Evolutionary conservation across 2,888 invertebrate species (phyloP).

Genomic region (Caenorhabditis uteleia): DNA sequence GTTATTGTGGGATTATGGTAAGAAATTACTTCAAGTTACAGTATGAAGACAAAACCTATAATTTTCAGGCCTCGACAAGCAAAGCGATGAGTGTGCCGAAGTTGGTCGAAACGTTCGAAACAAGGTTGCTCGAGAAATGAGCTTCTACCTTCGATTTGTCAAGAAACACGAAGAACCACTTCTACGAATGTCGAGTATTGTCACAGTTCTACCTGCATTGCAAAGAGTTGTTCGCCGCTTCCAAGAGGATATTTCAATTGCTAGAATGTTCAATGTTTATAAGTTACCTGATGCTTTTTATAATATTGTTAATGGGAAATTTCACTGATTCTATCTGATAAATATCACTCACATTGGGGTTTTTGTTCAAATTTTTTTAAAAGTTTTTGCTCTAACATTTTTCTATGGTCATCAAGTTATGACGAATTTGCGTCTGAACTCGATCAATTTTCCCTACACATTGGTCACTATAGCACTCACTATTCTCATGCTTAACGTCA

Average conservation of each 20-base stretch:
- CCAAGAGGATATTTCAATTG: constrained; percentile 29
- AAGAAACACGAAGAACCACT: constrained; percentile 19
- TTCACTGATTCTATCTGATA: constrained; percentile 3
- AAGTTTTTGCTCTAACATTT: no score
- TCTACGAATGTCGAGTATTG: constrained; percentile 11
- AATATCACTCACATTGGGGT: no score
- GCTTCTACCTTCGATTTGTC: constrained; percentile 10
- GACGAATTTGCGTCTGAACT: no score
- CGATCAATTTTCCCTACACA: no score
- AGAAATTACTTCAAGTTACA: no score
- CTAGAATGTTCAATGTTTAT: constrained; percentile 27
- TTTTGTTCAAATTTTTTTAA: no score
- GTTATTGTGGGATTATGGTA: constrained; percentile 32
- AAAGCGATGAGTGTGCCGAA: constrained; percentile 17
- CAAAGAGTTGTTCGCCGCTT: constrained; percentile 24
- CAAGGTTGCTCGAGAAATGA: constrained; percentile 20
- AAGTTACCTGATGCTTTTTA: constrained; percentile 18
- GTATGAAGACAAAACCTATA: not conserved
- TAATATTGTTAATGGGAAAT: constrained; percentile 33
- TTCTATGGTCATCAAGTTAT: no score
- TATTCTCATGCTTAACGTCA: no score
- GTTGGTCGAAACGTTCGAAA: constrained; percentile 17
- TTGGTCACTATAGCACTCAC: no score
- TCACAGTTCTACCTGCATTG: constrained; percentile 21
- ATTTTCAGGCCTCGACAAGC: constrained; percentile 13